Percentiles rank a stretch among this genome's conserved stretches.
Conservation (phyloP, 2,888 invertebrate genomes). For the Notodonta ziczac region DNA sequence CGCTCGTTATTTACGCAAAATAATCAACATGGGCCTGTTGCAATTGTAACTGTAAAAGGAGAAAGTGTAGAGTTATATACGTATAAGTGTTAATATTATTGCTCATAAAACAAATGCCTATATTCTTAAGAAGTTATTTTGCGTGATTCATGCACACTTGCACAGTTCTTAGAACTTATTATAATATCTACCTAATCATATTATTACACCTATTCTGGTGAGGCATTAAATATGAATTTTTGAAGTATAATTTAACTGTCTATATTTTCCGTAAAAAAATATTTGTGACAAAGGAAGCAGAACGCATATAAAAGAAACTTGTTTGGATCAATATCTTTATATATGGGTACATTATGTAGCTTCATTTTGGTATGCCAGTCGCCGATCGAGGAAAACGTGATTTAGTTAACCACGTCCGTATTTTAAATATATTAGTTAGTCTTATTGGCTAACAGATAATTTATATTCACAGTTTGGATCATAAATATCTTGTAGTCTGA, state of each 20-base stretch:
- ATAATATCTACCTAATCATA: too few species aligned
- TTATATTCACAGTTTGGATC: constrained; percentile 23
- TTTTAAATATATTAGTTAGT: constrained; percentile 18
- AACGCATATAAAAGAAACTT: background rate
- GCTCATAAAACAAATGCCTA: too few species aligned
- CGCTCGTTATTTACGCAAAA: constrained; percentile 69
- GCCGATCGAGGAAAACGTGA: constrained; percentile 39
- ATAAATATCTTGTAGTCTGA: constrained; percentile 12
- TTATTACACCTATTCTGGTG: too few species aligned
- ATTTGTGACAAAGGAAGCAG: background rate
- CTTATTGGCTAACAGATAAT: constrained; percentile 23
- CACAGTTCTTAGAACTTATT: too few species aligned
- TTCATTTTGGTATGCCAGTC: constrained; percentile 41
- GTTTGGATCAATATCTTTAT: constrained; percentile 9
- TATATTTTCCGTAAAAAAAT: too few species aligned
- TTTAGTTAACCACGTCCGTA: constrained; percentile 21
- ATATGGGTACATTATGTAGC: constrained; percentile 12
- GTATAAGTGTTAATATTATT: too few species aligned
- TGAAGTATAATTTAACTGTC: too few species aligned
- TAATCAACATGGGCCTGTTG: constrained; percentile 45
- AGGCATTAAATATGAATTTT: too few species aligned
- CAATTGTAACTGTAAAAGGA: constrained; percentile 39
- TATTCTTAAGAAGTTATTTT: background rate
- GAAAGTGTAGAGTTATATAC: constrained; percentile 16
- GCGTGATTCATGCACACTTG: too few species aligned